Base-by-base conservation (phyloP, 2,113 vertebrate genomes). In the Athene noctua region DNA sequence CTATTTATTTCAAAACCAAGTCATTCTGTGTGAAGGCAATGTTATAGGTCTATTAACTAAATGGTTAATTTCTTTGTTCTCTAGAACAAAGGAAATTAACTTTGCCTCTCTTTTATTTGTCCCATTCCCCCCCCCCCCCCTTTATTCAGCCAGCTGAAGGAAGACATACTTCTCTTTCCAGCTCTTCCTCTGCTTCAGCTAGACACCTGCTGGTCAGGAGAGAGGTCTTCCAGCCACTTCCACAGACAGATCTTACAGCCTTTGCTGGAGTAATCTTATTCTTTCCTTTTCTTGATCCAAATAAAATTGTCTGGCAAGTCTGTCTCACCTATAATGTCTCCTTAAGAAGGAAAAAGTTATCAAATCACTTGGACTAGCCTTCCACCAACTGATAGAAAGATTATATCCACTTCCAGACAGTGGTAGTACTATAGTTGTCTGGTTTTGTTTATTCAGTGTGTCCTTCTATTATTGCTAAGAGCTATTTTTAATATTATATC, bases 221-320 rank as follows among this genome's bases (percentile, higher is more conserved):
- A 54, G 38, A 6, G 19, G 15, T 8, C 26, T 62, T 5, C 5
- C 26, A 58, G n/a, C 3, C 40, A 15, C 8, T 49, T 80, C 51
- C 55, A 10, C 15, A 47, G 8, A n/a, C 3, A 49, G 5, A 74
- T 52, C 5, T 40, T 71, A 38, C 0, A 0, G 4, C 17, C 4
- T 71, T 71, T 67, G 5, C 5, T 55, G 11, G 3, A 3, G 12
- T 55, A 78, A 68, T 47, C 17, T 54, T 54, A 19, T 4, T 25
- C 5, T 52, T 80, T 75, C 8, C 6, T 91, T 57, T 67, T 55
- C 14, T 8, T 63, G 15, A 70, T n/a, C 4, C 18, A 66, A n/a
- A 81, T 47, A 29, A 88, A 71, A 66, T 57, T 51, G 20, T 25
- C 25, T 81, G 11, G 5, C 4, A 75, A 63, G 13, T 51, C 12